Percentiles rank a stretch among this genome's conserved stretches.
phyloP scores from a whole-genome alignment of 1,140 invertebrate species.

The Agrilus planipennis region DNA sequence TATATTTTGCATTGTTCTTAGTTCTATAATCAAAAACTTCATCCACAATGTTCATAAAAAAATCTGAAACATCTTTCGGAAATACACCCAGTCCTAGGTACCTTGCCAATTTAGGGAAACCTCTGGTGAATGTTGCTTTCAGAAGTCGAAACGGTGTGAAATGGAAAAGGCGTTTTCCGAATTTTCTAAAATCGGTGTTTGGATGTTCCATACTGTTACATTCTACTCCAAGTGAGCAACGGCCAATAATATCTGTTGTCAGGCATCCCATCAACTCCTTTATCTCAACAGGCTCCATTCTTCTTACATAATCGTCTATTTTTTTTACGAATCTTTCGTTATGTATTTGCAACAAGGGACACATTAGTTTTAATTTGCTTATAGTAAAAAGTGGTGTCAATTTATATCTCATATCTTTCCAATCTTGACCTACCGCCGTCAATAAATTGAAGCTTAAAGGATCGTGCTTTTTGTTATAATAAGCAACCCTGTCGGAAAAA shows the following conservation, averaged over 20 bases:
- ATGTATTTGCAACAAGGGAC: constrained; percentile 9
- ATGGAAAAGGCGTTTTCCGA: constrained; percentile 18
- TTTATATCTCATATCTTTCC: constrained; percentile 33
- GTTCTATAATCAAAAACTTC: background rate
- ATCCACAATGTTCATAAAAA: constrained; percentile 4
- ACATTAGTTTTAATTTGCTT: constrained; percentile 5
- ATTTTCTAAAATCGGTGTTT: constrained; percentile 32
- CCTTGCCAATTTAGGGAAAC: constrained; percentile 16
- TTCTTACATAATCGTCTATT: constrained; percentile 26
- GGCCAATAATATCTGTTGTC: constrained; percentile 10
- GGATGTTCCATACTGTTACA: constrained; percentile 32
- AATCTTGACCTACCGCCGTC: constrained; percentile 30
- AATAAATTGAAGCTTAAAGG: constrained; percentile 38
- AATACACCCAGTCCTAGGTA: background rate
- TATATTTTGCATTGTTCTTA: constrained; percentile 3
- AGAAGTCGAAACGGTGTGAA: constrained; percentile 34
- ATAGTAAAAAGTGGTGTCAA: constrained; percentile 1
- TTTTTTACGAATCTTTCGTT: constrained; percentile 32
- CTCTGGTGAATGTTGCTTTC: constrained; percentile 34
- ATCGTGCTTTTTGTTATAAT: constrained; percentile 33
- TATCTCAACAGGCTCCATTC: constrained; percentile 2
- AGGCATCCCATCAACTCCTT: constrained; percentile 8
- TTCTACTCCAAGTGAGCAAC: constrained; percentile 36
- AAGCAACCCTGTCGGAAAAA: constrained; percentile 36
- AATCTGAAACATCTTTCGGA: background rate